phyloP scores from a whole-genome alignment of 2,888 invertebrate species.

The Pheosia tremula region DNA sequence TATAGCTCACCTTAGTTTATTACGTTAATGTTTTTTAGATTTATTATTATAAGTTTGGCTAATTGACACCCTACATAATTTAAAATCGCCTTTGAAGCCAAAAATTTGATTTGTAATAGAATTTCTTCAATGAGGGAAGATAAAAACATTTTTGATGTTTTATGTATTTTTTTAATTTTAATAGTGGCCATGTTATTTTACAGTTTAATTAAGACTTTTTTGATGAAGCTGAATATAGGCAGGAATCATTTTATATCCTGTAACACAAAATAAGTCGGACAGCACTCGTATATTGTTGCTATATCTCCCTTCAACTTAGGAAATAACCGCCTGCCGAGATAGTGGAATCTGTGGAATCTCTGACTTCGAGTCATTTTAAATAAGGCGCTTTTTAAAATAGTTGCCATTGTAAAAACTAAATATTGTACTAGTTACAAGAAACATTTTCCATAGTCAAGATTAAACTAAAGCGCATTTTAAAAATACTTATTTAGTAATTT shows the following conservation, averaged over 20 bases:
- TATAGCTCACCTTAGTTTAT: constrained; percentile 51
- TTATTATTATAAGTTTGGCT: constrained; percentile 72
- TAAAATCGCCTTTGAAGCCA: constrained; percentile 76
- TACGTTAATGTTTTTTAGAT: constrained; percentile 76
- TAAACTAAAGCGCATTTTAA: too few species aligned
- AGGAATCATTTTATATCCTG: background rate
- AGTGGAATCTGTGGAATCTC: too few species aligned
- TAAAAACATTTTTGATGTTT: constrained; percentile 81
- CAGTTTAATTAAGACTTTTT: too few species aligned
- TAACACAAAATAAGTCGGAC: background rate
- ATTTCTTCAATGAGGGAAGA: constrained; percentile 82
- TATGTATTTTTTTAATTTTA: constrained; percentile 51
- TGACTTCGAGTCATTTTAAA: too few species aligned
- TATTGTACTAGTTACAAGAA: too few species aligned
- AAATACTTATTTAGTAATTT: too few species aligned
- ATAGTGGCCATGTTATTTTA: constrained; percentile 9
- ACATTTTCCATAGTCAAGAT: too few species aligned
- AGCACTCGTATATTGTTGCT: background rate
- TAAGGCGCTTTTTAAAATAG: too few species aligned
- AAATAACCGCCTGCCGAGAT: too few species aligned
- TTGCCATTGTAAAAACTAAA: too few species aligned
- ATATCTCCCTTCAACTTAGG: background rate
- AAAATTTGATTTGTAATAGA: constrained; percentile 73
- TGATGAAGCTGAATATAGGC: too few species aligned
- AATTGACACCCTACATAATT: constrained; percentile 83